Base-by-base conservation (phyloP, 2,888 invertebrate species). In the Drosophila koepferae region DNA sequence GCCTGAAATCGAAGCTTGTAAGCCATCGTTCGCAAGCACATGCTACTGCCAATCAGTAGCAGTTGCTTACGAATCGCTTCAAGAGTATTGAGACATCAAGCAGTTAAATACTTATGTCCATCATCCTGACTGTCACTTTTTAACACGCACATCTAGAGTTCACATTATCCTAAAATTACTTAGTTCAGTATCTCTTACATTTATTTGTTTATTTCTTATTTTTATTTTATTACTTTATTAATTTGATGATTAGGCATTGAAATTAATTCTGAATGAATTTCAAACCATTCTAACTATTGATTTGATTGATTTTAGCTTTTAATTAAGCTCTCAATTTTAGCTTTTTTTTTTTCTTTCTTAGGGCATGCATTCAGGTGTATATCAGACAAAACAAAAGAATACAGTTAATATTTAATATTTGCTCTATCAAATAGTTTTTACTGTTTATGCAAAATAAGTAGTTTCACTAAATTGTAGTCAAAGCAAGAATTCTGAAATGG, bases 11-110 rank as follows among this genome's bases (percentile, higher is more conserved):
- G 72, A 60, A 82, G 72, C 71, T 71, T 72, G 86, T 80, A 65
- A 80, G 60, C 61, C 64, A 71, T 69, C 66, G 83, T 70, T 82
- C 67, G 63, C 78, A 72, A 76, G 76, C 81, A 83, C 72, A 84
- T 85, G 87, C 81, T 74, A 65, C 77, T 63, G 49, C 60, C 72
- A 73, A 77, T 86, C 82, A 72, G 56, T 71, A 64, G 23, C 59
- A 60, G 7, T 63, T 46, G 10, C 62, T 63, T 60, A 67, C 49
- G 67, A 8, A n/a, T 2, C 12, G 31, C 55, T 34, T 10, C 10
- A 34, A 10, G 34, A 34, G 34, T 10, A 36, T 41, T 41, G 36
- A 58, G 55, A 63, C 43, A 41, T 34, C n/a, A 4, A 18, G 4
- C 31, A 8, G 2, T 18, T 7, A 10, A 28, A 43, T 20, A 44